Base-by-base conservation (phyloP, 2,888 invertebrate species). In the Malthinus flaveolus region DNA sequence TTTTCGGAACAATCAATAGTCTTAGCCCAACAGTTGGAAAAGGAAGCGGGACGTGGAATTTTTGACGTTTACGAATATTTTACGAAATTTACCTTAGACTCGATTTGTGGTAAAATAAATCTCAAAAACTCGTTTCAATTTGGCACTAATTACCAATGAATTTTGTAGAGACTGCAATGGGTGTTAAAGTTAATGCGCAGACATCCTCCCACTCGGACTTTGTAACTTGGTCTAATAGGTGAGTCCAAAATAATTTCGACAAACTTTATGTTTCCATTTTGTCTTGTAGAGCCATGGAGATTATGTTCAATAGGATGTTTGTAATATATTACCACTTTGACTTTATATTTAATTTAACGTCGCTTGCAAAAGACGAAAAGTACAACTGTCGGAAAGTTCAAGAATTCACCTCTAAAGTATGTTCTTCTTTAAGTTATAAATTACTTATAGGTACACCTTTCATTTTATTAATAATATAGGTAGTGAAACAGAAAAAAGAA, bases 121-220 rank as follows among this genome's bases (percentile, higher is more conserved):
- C n/a, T n/a, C n/a, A n/a, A n/a, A n/a, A 39, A 11, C 33, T 33
- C 1, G 33, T 7, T 10, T 9, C 3, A 35, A 7, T 9, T 7
- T 9, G 4, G 7, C 35, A 4, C 7, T 34, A n/a, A n/a, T 3
- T 1, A n/a, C 10, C 4, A 1, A 1, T 9, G 9, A 36, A 7
- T 10, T 45, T 68, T 68, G 44, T 57, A 86, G 89, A 89, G 74
- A 87, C 89, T 1, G 87, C 89, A 1, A 89, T 90, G 89, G 89
- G 89, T 0, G 81, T 84, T 58, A 80, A 82, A 47, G 83, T 89
- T 73, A 80, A 84, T 53, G 83, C 84, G 0, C 84, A 85, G 68
- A 79, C 81, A 44, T 78, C 80, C 1, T 35, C 35, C 0, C 81
- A 85, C 52, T 82, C 83, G 0, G 82, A 83, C n/a, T 88, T 87